Evolutionary conservation across 2,113 vertebrate species (phyloP).

Genomic region (Brienomyrus brachyistius): DNA sequence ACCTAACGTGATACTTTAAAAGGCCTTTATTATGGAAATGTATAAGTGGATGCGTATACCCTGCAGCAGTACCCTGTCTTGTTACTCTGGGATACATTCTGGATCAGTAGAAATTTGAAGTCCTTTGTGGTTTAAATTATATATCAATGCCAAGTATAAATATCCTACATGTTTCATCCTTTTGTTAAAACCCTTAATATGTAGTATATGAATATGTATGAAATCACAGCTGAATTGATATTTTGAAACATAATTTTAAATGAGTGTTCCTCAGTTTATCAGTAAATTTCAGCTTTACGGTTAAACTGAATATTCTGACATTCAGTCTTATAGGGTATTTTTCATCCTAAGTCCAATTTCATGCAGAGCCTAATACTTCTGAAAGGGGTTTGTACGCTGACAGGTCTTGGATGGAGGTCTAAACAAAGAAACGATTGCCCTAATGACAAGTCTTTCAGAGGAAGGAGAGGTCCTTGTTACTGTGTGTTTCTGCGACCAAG

Average conservation of each 20-base stretch:
- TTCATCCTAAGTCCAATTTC: not conserved
- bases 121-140: not conserved
- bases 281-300: not conserved
- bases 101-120: not conserved
- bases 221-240: not conserved
- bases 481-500: not conserved
- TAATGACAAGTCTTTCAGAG: not conserved
- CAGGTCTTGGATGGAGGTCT: not conserved
- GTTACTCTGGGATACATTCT: not conserved
- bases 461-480: not conserved
- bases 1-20: not conserved
- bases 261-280: not conserved
- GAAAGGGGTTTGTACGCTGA: not conserved
- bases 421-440: not conserved
- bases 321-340: not conserved
- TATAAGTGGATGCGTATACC: not conserved
- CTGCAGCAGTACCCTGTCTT: not conserved
- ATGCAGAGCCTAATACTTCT: not conserved
- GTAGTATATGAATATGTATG: slow-evolving; percentile 4
- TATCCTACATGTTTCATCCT: not conserved
- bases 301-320: not conserved
- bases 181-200: not conserved
- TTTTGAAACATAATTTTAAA: not conserved
- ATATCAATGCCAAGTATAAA: not conserved
- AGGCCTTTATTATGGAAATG: not conserved